These are phyloP conservation scores for Pelmatolapia mariae DNA, from an alignment of 2,113 vertebrate species.

Conservation along the genomic window DNA sequence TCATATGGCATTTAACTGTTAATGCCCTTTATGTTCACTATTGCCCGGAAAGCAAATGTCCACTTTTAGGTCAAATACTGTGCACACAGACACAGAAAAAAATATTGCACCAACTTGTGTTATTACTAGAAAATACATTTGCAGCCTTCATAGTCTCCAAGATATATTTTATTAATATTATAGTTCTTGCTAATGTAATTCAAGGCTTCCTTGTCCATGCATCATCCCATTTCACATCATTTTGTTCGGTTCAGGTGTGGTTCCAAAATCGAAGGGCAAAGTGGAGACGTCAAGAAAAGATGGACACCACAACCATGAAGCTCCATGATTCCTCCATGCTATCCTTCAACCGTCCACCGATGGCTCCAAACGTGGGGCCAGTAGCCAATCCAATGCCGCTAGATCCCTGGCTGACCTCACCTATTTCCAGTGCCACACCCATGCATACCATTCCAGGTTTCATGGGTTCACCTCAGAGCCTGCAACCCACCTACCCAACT, in stretches of 20 bases:
- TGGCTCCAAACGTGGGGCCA: slow-evolving; percentile 73
- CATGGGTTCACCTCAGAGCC: slow-evolving; percentile 81
- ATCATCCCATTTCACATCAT: neutral
- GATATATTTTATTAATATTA: neutral
- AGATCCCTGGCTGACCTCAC: slow-evolving; percentile 86
- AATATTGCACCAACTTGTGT: neutral
- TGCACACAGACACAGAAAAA: neutral
- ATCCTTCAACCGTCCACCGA: slow-evolving; percentile 80
- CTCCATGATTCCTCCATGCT: slow-evolving; percentile 83
- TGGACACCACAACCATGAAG: slow-evolving; percentile 83
- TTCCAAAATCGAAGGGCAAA: slow-evolving; percentile 92
- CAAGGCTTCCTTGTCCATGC: neutral
- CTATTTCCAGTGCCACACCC: slow-evolving; percentile 78
- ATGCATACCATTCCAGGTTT: slow-evolving; percentile 82
- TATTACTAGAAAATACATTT: neutral
- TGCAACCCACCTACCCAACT: slow-evolving; percentile 76
- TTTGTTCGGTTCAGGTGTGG: slow-evolving; percentile 76
- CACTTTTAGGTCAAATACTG: neutral
- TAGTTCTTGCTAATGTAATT: neutral
- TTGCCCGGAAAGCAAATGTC: neutral
- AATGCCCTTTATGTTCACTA: neutral
- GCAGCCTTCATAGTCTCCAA: neutral
- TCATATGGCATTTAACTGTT: neutral
- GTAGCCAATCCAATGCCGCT: slow-evolving; percentile 78
- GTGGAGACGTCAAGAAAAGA: slow-evolving; percentile 90